These are phyloP conservation scores for Sapajus apella DNA, from an alignment of 2,113 vertebrate genomes.

Conservation along the genomic window DNA sequence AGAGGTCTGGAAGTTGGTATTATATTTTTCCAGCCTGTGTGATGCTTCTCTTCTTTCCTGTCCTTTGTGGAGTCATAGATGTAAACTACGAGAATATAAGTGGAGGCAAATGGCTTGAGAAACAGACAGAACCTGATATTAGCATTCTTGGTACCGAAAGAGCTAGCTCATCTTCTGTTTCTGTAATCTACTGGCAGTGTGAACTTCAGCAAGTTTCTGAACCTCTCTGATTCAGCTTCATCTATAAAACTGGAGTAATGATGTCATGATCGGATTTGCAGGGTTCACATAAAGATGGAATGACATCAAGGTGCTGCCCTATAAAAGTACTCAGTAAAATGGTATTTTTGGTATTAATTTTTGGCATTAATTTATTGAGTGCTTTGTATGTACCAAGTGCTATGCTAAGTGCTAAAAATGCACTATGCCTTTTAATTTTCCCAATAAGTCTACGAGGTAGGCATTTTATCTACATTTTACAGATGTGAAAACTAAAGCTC, in stretches of 20 bases:
- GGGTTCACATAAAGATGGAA: background rate
- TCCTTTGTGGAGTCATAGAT: background rate
- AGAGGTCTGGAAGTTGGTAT: background rate
- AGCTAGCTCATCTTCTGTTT: background rate
- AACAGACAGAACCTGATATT: background rate
- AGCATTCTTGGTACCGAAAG: background rate
- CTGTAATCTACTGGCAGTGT: background rate
- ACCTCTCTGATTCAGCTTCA: background rate
- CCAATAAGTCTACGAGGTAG: background rate
- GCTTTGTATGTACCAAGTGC: background rate
- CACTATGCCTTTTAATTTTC: background rate
- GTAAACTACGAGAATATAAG: background rate
- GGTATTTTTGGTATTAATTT: background rate
- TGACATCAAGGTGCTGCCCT: background rate
- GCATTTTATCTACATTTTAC: background rate
- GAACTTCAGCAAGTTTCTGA: background rate
- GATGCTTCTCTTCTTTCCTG: background rate
- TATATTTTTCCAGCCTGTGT: background rate
- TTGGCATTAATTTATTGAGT: background rate
- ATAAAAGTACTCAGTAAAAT: background rate
- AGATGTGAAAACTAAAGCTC: background rate
- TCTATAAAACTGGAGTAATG: background rate
- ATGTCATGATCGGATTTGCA: background rate
- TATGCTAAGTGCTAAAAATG: background rate
- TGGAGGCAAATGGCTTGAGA: background rate